Conservation (phyloP, 2,888 invertebrate species). For the Orthosia gothica region DNA sequence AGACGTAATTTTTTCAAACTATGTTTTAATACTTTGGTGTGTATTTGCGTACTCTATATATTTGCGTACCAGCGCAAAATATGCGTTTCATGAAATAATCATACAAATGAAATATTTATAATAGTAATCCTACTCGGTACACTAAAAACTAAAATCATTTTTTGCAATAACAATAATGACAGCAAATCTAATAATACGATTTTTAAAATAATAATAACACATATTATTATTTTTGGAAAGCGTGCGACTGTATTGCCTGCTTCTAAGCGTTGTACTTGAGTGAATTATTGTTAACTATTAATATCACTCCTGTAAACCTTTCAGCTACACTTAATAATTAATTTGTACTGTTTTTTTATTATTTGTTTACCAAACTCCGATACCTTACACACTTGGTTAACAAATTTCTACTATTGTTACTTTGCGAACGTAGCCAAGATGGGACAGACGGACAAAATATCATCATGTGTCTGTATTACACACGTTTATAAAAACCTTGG, state of each 20-base stretch:
- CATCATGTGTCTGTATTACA: constrained; percentile 19
- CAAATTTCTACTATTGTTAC: constrained; percentile 85
- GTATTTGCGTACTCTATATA: too few relatives aligned
- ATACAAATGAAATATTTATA: not conserved
- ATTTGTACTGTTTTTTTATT: constrained; percentile 87
- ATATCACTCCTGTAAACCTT: constrained; percentile 77
- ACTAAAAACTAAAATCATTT: constrained; percentile 41
- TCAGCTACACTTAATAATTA: constrained; percentile 86
- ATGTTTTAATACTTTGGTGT: too few relatives aligned
- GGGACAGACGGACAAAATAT: constrained; percentile 42
- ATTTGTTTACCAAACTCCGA: constrained; percentile 85
- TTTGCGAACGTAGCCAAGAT: constrained; percentile 55
- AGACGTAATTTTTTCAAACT: too few relatives aligned
- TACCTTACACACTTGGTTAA: constrained; percentile 81
- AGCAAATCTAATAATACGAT: constrained; percentile 41
- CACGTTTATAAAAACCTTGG: constrained; percentile 30
- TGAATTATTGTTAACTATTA: constrained; percentile 78
- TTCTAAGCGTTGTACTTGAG: constrained; percentile 87
- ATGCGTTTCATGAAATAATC: constrained; percentile 2
- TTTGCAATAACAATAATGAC: constrained; percentile 66
- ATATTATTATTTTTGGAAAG: constrained; percentile 55
- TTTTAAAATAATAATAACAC: constrained; percentile 56
- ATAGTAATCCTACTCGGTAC: not conserved
- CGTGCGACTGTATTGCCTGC: constrained; percentile 87
- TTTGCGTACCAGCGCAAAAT: not conserved